phyloP scores from a whole-genome alignment of 1,140 invertebrate genomes.

The Coenobita brevimanus region DNA sequence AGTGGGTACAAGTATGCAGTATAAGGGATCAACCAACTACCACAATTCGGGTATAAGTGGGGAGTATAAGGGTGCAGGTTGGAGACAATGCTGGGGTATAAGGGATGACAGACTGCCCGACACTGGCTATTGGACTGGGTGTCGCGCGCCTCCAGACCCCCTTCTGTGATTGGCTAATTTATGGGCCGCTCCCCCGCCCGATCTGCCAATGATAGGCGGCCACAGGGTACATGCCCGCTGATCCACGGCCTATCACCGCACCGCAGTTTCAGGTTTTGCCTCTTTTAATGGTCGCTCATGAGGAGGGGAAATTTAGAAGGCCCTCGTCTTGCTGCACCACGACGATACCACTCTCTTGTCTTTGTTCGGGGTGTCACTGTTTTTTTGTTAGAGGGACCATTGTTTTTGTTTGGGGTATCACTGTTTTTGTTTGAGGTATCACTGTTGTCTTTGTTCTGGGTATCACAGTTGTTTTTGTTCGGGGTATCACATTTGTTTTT shows the following conservation, averaged over 20 bases:
- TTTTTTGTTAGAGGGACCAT: too few relatives aligned
- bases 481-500: too few relatives aligned
- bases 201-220: conserved; percentile 65
- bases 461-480: too few relatives aligned
- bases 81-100: conserved; percentile 55
- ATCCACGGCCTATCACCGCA: conserved; percentile 62
- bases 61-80: too few relatives aligned
- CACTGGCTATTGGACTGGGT: conserved; percentile 63
- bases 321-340: neutral
- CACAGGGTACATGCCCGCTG: conserved; percentile 51
- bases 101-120: conserved; percentile 63
- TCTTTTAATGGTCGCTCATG: conserved; percentile 49
- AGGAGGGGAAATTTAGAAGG: neutral
- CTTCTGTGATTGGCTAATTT: conserved; percentile 66
- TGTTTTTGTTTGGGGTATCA: too few relatives aligned
- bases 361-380: too few relatives aligned
- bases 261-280: conserved; percentile 52
- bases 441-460: too few relatives aligned
- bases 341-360: too few relatives aligned
- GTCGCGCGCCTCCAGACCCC: conserved; percentile 59
- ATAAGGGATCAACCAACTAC: too few relatives aligned
- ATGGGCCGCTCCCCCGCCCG: conserved; percentile 43
- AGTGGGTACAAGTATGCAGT: too few relatives aligned
- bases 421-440: too few relatives aligned
- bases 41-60: too few relatives aligned